phyloP scores from a whole-genome alignment of 2,888 invertebrate genomes.

The Apantesis nais region DNA sequence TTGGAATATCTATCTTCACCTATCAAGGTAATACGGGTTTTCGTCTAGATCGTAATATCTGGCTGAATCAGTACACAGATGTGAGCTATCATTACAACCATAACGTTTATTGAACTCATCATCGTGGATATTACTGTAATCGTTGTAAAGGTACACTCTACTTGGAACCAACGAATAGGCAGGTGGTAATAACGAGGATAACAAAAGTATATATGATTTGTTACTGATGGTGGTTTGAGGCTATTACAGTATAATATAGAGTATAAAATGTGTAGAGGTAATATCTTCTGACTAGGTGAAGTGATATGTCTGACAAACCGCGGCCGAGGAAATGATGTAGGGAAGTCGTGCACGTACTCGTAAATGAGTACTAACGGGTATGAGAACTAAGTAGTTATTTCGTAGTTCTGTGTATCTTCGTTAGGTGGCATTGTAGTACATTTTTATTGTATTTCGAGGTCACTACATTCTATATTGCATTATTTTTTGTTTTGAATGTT shows the following conservation, averaged over 20 bases:
- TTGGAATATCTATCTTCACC: constrained; percentile 25
- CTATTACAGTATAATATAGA: no score
- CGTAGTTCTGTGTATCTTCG: neutral
- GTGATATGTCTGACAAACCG: neutral
- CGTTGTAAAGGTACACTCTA: constrained; percentile 55
- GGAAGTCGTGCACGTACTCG: no score
- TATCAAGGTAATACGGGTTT: constrained; percentile 29
- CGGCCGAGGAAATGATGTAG: neutral
- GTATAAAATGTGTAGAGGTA: neutral
- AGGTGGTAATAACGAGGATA: constrained; percentile 22
- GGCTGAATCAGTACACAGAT: constrained; percentile 63
- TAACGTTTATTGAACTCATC: constrained; percentile 77
- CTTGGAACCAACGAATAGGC: constrained; percentile 33
- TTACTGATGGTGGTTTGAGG: neutral
- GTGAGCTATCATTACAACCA: constrained; percentile 69
- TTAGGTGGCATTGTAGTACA: neutral
- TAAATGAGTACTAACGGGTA: no score
- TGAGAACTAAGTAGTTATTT: no score
- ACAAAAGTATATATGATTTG: constrained; percentile 28
- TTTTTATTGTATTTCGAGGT: neutral
- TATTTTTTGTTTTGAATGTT: neutral
- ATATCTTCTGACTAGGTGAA: neutral
- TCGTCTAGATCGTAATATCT: constrained; percentile 36
- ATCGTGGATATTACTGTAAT: constrained; percentile 72
- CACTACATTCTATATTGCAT: neutral